A percentile compares a stretch with the other conserved stretches of the same genome.
These are phyloP conservation scores for Eurypyga helias DNA, from an alignment of 2,113 vertebrate genomes.

Conservation along the genomic window DNA sequence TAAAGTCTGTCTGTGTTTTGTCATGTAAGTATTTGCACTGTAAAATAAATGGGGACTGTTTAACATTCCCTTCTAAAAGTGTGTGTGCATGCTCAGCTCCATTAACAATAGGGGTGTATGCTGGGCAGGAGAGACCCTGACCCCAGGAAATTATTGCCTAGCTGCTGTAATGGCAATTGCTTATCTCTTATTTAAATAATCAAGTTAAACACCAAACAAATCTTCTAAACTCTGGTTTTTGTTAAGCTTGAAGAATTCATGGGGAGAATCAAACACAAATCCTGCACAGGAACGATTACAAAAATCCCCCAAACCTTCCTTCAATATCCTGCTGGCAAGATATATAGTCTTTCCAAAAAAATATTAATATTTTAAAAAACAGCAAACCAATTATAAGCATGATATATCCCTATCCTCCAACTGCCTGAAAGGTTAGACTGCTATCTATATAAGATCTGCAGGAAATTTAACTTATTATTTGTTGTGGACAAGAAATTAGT, in stretches of 20 bases:
- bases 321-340: slow-evolving; percentile 1
- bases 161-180: slow-evolving; percentile 17
- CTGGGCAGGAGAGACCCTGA: slow-evolving; percentile 24
- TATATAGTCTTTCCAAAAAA: not conserved
- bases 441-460: slow-evolving; percentile 19
- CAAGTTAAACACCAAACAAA: slow-evolving; percentile 49
- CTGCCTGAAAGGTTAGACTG: slow-evolving; percentile 41
- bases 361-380: slow-evolving; percentile 29
- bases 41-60: slow-evolving; percentile 60
- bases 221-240: slow-evolving; percentile 27
- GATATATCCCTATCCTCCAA: slow-evolving; percentile 15
- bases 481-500: slow-evolving; percentile 20
- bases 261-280: not conserved
- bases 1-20: slow-evolving; percentile 51
- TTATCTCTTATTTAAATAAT: slow-evolving; percentile 64
- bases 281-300: not conserved
- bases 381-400: slow-evolving; percentile 18
- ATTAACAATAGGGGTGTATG: slow-evolving; percentile 1
- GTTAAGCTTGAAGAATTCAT: not conserved
- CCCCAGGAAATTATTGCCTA: slow-evolving; percentile 41
- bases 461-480: slow-evolving; percentile 52
- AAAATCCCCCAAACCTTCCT: not conserved
- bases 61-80: slow-evolving; percentile 57
- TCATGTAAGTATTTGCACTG: slow-evolving; percentile 58
- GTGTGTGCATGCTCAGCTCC: slow-evolving; percentile 34